A percentile compares a stretch with the other conserved stretches of the same genome.
phyloP scores from a whole-genome alignment of 2,888 invertebrate genomes.

The Polyploca ridens region DNA sequence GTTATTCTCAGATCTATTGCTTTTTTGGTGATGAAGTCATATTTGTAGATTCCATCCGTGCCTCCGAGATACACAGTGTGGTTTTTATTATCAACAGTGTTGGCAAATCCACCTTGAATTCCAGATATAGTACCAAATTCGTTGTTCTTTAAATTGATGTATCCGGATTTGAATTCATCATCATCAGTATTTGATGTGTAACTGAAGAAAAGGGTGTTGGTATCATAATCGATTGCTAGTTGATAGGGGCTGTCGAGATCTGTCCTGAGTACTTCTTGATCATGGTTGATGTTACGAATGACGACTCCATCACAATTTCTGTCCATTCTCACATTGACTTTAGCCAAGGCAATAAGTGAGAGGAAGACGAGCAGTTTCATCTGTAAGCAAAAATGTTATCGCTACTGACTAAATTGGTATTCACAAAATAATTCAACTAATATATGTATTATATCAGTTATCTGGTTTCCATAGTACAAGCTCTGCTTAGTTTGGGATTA shows the following conservation, averaged over 20 bases:
- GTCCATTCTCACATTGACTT: not conserved
- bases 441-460: too few relatives aligned
- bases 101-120: conserved; percentile 47
- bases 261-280: conserved; percentile 32
- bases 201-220: conserved; percentile 51
- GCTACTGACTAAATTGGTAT: not conserved
- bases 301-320: not conserved
- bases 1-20: conserved; percentile 33
- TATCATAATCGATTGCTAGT: conserved; percentile 50
- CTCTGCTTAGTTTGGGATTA: too few relatives aligned
- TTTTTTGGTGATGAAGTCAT: conserved; percentile 39
- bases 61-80: conserved; percentile 51
- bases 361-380: not conserved
- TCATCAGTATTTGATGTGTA: conserved; percentile 25
- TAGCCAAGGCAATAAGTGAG: not conserved
- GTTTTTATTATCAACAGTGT: conserved; percentile 42
- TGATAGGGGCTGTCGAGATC: conserved; percentile 45
- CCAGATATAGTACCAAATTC: conserved; percentile 38
- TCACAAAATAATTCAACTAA: too few relatives aligned
- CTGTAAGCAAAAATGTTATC: not conserved
- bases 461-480: too few relatives aligned
- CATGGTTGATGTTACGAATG: not conserved
- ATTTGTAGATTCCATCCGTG: conserved; percentile 47
- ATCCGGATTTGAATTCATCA: conserved; percentile 41
- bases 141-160: conserved; percentile 44